Evolutionary conservation across 2,797 vertebrate genomes (phyloP).

Genomic region (Botia almorhae): DNA sequence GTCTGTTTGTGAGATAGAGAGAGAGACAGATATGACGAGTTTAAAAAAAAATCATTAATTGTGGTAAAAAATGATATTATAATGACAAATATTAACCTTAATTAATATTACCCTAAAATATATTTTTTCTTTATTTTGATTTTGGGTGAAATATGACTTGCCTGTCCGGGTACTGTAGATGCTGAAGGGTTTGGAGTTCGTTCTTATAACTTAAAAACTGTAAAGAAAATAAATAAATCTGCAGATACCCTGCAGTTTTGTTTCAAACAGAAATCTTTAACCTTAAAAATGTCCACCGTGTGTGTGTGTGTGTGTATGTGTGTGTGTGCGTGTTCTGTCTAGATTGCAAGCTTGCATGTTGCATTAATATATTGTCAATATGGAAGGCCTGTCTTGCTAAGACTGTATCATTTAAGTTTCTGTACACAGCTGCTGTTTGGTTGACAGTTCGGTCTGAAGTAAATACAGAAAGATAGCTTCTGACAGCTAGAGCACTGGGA

Average conservation of each 20-base stretch:
- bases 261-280: neutral
- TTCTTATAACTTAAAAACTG: too few species aligned
- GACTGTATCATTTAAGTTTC: conserved; percentile 12
- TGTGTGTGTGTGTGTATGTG: neutral
- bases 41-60: too few species aligned
- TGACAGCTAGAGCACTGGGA: conserved; percentile 8
- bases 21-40: neutral
- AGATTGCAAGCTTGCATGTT: conserved; percentile 28
- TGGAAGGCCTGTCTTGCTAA: conserved; percentile 21
- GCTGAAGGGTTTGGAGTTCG: too few species aligned
- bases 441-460: conserved; percentile 21
- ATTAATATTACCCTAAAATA: too few species aligned
- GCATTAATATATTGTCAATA: conserved; percentile 49
- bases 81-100: too few species aligned
- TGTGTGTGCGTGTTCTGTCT: conserved; percentile 17
- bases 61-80: too few species aligned
- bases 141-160: too few species aligned
- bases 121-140: too few species aligned
- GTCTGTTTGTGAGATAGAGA: neutral
- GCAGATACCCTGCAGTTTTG: too few species aligned
- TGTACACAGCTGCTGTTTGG: conserved; percentile 16
- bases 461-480: conserved; percentile 26
- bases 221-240: too few species aligned
- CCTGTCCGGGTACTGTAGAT: too few species aligned
- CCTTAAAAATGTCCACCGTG: neutral